Base-by-base conservation (phyloP, 2,797 vertebrate genomes). In the Tokudaia muenninki region DNA sequence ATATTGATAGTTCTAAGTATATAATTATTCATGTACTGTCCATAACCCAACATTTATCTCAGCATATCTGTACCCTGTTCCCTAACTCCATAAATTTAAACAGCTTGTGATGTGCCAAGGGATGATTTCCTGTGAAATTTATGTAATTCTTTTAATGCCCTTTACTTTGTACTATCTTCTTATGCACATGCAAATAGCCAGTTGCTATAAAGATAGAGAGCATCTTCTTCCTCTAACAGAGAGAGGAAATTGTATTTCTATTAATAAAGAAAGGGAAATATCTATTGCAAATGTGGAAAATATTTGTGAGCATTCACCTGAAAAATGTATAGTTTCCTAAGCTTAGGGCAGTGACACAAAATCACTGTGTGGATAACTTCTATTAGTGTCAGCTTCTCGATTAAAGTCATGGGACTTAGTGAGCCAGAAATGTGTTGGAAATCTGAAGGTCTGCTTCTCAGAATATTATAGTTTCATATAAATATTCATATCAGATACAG, bases 341-440 rank as follows among this genome's bases (percentile, higher is more conserved):
- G 24, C 7, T 11, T 84, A 70, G 12, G 29, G 4, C 0, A 9
- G 37, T 21, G 37, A 72, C 29, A 37, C 44, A 50, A 41, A 65
- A 12, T 6, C 41, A 74, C 1, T 31, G 16, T 22, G 19, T 16
- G 11, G 8, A 22, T 26, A 50, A 8, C 26, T n/a, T n/a, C 14
- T 3, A 24, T 19, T 4, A 31, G 29, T 4, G 24, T 2, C 52
- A 70, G 3, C 31, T 52, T 90, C 65, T 41, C 6, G 1, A 17
- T 24, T 17, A 17, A 0, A 24, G 5, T 19, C 0, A 0, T 6
- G 13, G 29, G 31, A 50, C 8, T 10, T 44, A 55, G 34, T 6
- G 74, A 31, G 4, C 17, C 72, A 22, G 17, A 59, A 79, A 61
- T 11, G 2, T 21, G 24, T 5, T 9, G 1, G 4, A 47, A 74